Percentiles rank a stretch among this genome's conserved stretches.
These are phyloP conservation scores for Danio tinwini DNA, from an alignment of 2,797 vertebrate species.

Conservation along the genomic window DNA sequence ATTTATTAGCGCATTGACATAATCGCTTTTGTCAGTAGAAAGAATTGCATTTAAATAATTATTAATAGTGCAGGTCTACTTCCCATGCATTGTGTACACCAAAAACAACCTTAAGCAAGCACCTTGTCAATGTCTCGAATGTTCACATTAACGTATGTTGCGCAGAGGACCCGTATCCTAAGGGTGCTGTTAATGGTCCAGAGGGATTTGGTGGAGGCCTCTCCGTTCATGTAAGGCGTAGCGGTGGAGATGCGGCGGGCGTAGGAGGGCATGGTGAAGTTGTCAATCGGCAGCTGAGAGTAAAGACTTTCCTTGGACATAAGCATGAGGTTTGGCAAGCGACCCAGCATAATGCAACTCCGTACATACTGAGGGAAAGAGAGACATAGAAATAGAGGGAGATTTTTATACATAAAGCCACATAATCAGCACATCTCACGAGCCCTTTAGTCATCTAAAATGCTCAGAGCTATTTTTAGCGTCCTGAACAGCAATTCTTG, in stretches of 20 bases:
- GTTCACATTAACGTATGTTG: constrained; percentile 98
- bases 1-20: too few species aligned
- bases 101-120: not conserved
- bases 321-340: constrained; percentile 97
- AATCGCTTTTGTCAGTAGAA: too few species aligned
- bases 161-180: constrained; percentile 93
- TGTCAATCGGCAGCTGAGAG: constrained; percentile 91
- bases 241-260: constrained; percentile 94
- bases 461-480: constrained; percentile 21
- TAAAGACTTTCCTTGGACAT: constrained; percentile 98
- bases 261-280: constrained; percentile 94
- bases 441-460: constrained; percentile 3
- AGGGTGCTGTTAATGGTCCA: constrained; percentile 94
- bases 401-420: not conserved
- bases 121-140: constrained; percentile 99
- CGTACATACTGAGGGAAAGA: constrained; percentile 87
- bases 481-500: not conserved
- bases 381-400: constrained; percentile 40
- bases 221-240: constrained; percentile 95
- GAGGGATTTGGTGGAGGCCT: constrained; percentile 90
- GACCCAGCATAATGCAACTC: constrained; percentile 95
- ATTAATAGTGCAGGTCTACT: too few species aligned
- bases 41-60: too few species aligned
- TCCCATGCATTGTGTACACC: not conserved
- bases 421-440: constrained; percentile 13